Evolutionary conservation across 2,888 invertebrate genomes (phyloP).

Genomic region (Endotricha flammealis): DNA sequence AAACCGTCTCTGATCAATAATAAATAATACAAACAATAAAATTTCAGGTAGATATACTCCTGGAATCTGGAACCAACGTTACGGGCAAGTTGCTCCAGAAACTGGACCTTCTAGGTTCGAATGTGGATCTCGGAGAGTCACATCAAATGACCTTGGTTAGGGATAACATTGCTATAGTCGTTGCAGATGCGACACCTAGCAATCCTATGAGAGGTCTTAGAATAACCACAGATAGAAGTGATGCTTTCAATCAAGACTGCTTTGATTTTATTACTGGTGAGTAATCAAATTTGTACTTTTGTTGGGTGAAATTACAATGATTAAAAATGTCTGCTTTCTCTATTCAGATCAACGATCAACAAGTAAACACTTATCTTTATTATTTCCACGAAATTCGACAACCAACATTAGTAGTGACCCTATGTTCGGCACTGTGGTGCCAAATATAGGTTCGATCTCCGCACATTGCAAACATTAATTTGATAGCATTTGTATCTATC

Average conservation of each 20-base stretch:
- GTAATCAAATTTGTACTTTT: background rate
- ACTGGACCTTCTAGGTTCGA: constrained; percentile 14
- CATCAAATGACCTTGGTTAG: constrained; percentile 6
- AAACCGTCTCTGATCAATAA: no score
- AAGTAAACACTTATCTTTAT: no score
- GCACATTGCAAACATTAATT: no score
- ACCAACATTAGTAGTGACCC: no score
- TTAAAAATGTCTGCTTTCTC: no score
- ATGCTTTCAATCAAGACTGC: constrained; percentile 3
- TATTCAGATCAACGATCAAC: no score
- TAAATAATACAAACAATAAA: no score
- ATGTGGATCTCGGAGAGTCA: constrained; percentile 6
- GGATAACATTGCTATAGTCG: constrained; percentile 14
- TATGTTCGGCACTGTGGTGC: no score
- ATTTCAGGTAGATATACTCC: constrained; percentile 12
- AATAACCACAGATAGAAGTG: background rate
- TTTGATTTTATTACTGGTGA: constrained; percentile 15
- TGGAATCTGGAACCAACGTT: constrained; percentile 5
- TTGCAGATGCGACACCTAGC: constrained; percentile 7
- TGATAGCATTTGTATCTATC: no score
- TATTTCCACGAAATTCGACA: no score
- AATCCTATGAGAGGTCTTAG: constrained; percentile 12
- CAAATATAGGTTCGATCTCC: no score
- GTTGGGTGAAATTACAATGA: background rate
- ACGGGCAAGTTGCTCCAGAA: constrained; percentile 10